These are phyloP conservation scores for Paraescarpia echinospica DNA, from an alignment of 1,140 invertebrate genomes.

Conservation along the genomic window DNA sequence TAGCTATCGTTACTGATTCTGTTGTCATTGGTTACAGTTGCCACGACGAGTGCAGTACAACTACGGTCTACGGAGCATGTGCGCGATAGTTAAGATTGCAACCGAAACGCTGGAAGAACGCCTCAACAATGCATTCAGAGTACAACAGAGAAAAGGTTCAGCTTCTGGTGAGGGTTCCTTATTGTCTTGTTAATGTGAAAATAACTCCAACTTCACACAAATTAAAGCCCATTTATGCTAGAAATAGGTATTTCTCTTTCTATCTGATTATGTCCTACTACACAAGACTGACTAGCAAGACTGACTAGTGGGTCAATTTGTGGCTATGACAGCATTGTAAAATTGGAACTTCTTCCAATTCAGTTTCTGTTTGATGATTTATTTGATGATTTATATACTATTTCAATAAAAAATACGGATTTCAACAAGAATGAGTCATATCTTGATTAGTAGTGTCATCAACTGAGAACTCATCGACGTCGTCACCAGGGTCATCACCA, in stretches of 20 bases:
- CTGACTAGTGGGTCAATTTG: no score
- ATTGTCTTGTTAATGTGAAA: neutral
- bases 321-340: no score
- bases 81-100: slow-evolving; percentile 40
- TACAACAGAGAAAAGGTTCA: neutral
- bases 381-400: no score
- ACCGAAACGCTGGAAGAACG: neutral
- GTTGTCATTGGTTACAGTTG: slow-evolving; percentile 36
- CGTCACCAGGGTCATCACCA: neutral
- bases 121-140: neutral
- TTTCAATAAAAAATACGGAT: no score
- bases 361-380: no score
- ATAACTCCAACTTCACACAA: neutral
- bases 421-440: no score
- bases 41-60: slow-evolving; percentile 41
- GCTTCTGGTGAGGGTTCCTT: neutral
- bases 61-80: slow-evolving; percentile 42
- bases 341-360: no score
- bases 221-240: no score
- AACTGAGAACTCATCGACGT: neutral
- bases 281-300: no score
- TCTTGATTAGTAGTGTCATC: neutral
- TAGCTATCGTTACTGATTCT: neutral
- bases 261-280: no score
- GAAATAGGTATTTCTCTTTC: no score